Percentiles rank a stretch among this genome's conserved stretches.
phyloP scores from a whole-genome alignment of 1,140 invertebrate species.

The Trichoplusia ni region DNA sequence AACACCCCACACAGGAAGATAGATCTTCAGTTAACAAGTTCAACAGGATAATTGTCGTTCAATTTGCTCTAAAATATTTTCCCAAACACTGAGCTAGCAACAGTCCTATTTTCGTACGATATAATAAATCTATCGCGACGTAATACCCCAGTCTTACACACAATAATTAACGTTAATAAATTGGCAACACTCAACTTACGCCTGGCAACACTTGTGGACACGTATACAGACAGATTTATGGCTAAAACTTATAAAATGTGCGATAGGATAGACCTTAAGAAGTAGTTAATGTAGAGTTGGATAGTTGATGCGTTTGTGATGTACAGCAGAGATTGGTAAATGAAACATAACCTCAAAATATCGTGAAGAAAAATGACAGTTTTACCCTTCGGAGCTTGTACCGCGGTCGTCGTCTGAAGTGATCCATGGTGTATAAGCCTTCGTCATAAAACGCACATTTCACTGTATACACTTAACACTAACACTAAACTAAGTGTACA shows the following conservation, averaged over 20 bases:
- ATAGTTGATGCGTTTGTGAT: not conserved
- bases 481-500: constrained; percentile 39
- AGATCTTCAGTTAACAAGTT: too few species aligned
- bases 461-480: constrained; percentile 52
- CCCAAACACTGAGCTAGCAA: not conserved
- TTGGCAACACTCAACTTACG: constrained; percentile 17
- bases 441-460: constrained; percentile 72
- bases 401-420: constrained; percentile 53
- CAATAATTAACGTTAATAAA: constrained; percentile 21
- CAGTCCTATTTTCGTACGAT: not conserved
- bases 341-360: constrained; percentile 33
- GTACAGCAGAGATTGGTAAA: not conserved
- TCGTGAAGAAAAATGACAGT: not conserved
- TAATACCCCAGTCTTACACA: not conserved
- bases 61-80: too few species aligned
- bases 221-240: constrained; percentile 11
- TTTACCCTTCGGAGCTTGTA: constrained; percentile 38
- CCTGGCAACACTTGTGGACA: constrained; percentile 24
- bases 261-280: not conserved
- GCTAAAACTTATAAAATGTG: not conserved
- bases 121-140: not conserved
- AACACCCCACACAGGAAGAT: too few species aligned
- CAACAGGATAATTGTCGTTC: too few species aligned
- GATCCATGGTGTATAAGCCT: constrained; percentile 57
- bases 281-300: not conserved